Conservation (phyloP, 2,797 vertebrate species). For the Anableps anableps region DNA sequence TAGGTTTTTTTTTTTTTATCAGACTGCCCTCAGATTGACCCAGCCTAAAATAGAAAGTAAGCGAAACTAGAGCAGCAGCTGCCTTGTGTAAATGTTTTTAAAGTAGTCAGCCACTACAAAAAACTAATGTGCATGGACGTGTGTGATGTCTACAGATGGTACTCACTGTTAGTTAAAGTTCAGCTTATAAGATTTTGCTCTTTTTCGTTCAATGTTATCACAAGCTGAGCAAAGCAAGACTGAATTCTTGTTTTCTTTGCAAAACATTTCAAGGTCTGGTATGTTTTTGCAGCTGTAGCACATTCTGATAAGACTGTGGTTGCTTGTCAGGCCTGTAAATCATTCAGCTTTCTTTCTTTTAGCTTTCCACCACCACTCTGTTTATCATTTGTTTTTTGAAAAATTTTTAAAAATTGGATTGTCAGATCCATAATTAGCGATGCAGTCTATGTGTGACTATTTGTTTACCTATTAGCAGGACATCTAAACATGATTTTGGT, state of each 20-base stretch:
- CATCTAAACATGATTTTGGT: slow-evolving; percentile 26
- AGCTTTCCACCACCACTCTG: slow-evolving; percentile 50
- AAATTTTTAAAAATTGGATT: slow-evolving; percentile 31
- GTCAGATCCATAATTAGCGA: slow-evolving; percentile 41
- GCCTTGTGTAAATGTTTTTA: slow-evolving; percentile 73
- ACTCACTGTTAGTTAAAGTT: slow-evolving; percentile 49
- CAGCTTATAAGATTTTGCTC: slow-evolving; percentile 46
- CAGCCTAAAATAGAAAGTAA: slow-evolving; percentile 22
- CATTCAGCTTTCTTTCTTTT: slow-evolving; percentile 63
- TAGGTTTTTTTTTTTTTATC: slow-evolving; percentile 61
- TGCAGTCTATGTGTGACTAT: slow-evolving; percentile 3
- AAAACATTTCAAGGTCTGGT: slow-evolving; percentile 42
- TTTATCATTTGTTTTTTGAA: slow-evolving; percentile 44
- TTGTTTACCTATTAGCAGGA: slow-evolving; percentile 6
- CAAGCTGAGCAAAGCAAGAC: slow-evolving; percentile 41
- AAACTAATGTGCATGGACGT: slow-evolving; percentile 17
- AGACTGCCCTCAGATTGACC: slow-evolving; percentile 58
- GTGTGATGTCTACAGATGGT: slow-evolving; percentile 47
- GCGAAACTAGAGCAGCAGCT: slow-evolving; percentile 62
- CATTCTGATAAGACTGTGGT: slow-evolving; percentile 42
- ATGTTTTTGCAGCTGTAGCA: slow-evolving; percentile 68
- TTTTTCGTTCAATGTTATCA: slow-evolving; percentile 45
- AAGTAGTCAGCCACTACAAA: slow-evolving; percentile 39
- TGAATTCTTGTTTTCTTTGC: slow-evolving; percentile 53
- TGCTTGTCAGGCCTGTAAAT: slow-evolving; percentile 59